phyloP scores from a whole-genome alignment of 2,113 vertebrate species.

The Atractosteus spatula region DNA sequence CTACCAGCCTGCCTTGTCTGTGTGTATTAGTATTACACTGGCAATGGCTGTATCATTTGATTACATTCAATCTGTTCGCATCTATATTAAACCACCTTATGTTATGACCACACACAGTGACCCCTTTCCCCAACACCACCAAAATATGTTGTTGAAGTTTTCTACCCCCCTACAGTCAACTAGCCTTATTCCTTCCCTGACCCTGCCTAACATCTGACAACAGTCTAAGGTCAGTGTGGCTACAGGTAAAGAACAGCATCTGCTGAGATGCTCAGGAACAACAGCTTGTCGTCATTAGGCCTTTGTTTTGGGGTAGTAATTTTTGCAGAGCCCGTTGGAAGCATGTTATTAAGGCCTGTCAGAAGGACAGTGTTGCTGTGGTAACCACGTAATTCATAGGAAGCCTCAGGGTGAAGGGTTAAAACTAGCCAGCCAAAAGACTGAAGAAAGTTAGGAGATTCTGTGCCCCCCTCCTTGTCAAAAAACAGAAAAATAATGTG shows the following conservation, averaged over 20 bases:
- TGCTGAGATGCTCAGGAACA: neutral
- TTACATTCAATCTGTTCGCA: neutral
- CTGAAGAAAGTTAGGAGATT: neutral
- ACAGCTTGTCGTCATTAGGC: neutral
- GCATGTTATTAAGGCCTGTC: constrained; percentile 53
- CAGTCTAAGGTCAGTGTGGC: too few relatives aligned
- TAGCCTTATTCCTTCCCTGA: neutral
- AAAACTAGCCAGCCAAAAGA: constrained; percentile 47
- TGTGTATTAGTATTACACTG: too few relatives aligned
- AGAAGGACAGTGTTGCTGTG: constrained; percentile 41
- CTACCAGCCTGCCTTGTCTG: too few relatives aligned
- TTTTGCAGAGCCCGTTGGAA: constrained; percentile 47
- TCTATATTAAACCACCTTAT: constrained; percentile 14
- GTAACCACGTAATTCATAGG: constrained; percentile 48
- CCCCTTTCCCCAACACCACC: neutral
- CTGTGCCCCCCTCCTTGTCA: neutral
- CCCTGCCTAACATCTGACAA: too few relatives aligned
- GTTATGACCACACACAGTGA: constrained; percentile 1
- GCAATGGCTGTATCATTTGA: too few relatives aligned
- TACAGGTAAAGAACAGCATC: neutral
- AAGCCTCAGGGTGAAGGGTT: constrained; percentile 51
- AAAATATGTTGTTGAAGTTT: too few relatives aligned
- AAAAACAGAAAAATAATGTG: constrained; percentile 41
- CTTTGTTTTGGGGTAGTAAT: constrained; percentile 8
- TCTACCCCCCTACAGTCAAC: constrained; percentile 1